Evolutionary conservation across 2,113 vertebrate species (phyloP).

Genomic region (Syrmaticus mikado): DNA sequence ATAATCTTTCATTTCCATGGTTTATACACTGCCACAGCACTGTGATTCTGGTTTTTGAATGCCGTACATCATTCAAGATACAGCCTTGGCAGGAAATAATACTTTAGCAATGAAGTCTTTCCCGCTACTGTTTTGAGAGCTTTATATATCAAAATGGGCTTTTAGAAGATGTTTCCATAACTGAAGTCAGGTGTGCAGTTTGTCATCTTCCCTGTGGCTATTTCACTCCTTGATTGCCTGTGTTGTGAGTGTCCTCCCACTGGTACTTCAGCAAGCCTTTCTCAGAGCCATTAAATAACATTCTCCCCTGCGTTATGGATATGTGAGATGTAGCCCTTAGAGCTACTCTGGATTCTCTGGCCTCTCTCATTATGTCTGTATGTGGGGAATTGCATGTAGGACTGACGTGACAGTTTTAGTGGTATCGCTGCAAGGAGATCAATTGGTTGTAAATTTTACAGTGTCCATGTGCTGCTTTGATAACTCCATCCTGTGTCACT

Average conservation of each 20-base stretch:
- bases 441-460: background rate
- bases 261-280: background rate
- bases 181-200: background rate
- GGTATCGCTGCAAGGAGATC: background rate
- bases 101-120: background rate
- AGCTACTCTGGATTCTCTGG: background rate
- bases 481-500: background rate
- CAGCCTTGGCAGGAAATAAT: background rate
- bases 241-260: background rate
- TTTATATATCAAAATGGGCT: background rate
- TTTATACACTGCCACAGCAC: background rate
- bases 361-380: background rate
- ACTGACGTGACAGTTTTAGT: background rate
- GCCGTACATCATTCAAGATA: background rate
- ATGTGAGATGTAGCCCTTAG: background rate
- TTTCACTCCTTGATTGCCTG: background rate
- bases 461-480: background rate
- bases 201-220: background rate
- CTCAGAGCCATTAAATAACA: background rate
- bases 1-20: background rate
- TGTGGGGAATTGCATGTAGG: background rate
- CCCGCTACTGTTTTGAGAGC: background rate
- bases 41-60: background rate
- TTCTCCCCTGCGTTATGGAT: background rate
- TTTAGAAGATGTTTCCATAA: background rate